A percentile compares a stretch with the other conserved stretches of the same genome.
phyloP scores from a whole-genome alignment of 2,888 invertebrate genomes.

The Matsumyia berberina region DNA sequence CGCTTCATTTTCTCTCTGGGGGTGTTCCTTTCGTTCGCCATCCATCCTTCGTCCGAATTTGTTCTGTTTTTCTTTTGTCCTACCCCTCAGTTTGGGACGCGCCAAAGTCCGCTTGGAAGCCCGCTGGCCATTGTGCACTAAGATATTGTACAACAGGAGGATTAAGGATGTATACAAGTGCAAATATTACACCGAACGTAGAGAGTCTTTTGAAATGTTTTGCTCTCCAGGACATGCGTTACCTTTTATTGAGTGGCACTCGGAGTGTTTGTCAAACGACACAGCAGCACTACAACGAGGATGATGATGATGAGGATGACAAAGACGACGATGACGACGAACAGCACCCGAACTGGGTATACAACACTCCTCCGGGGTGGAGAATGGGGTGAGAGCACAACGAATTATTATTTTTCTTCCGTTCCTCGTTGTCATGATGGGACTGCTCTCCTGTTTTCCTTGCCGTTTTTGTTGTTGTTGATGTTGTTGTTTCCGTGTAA shows the following conservation, averaged over 20 bases:
- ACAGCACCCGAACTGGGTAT: not conserved
- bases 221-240: constrained; percentile 70
- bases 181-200: constrained; percentile 62
- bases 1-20: constrained; percentile 65
- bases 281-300: constrained; percentile 52
- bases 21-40: constrained; percentile 44
- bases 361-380: not conserved
- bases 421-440: constrained; percentile 18
- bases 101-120: constrained; percentile 19
- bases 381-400: constrained; percentile 2
- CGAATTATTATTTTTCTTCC: constrained; percentile 57
- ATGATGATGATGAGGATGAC: constrained; percentile 47
- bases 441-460: not conserved
- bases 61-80: constrained; percentile 57
- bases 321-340: constrained; percentile 15
- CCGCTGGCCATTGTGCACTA: constrained; percentile 71
- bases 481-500: constrained; percentile 44
- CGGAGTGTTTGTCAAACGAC: constrained; percentile 64
- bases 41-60: constrained; percentile 31
- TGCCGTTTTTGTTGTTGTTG: constrained; percentile 11
- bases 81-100: not conserved
- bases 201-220: constrained; percentile 59
- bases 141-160: constrained; percentile 66
- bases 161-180: constrained; percentile 73
- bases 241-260: constrained; percentile 71